phyloP scores from a whole-genome alignment of 2,113 vertebrate species.

The Bucco capensis region DNA sequence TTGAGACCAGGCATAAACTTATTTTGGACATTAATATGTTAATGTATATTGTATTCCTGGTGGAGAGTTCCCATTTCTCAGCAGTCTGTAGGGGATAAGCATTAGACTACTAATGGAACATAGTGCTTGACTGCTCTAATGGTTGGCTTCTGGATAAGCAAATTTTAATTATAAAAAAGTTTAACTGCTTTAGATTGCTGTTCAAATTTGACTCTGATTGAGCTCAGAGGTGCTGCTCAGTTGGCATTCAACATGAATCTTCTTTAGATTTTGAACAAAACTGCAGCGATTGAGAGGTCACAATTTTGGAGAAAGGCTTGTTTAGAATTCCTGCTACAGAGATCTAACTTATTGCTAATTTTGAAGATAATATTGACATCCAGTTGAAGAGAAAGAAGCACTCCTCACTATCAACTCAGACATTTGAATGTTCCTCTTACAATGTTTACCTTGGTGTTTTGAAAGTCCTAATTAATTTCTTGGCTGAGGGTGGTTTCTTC shows the following conservation, averaged over 20 bases:
- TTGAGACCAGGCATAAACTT: not conserved
- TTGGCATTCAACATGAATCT: not conserved
- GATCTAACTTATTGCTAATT: not conserved
- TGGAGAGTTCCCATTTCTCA: not conserved
- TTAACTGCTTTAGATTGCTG: not conserved
- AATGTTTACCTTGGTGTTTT: not conserved
- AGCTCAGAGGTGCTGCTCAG: not conserved
- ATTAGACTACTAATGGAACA: not conserved
- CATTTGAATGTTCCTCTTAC: not conserved
- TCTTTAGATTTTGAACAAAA: not conserved
- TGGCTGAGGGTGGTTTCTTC: not conserved
- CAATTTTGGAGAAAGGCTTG: not conserved
- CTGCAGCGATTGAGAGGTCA: not conserved
- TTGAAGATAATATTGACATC: not conserved
- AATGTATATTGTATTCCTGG: not conserved
- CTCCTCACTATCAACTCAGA: not conserved
- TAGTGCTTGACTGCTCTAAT: not conserved
- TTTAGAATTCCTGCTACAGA: not conserved
- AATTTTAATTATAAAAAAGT: not conserved
- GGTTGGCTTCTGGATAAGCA: not conserved
- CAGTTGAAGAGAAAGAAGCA: not conserved
- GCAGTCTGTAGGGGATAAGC: not conserved
- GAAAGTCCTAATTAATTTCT: constrained; percentile 24
- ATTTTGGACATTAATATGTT: not conserved
- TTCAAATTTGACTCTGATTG: not conserved